These are phyloP conservation scores for Thymelicus sylvestris DNA, from an alignment of 2,888 invertebrate genomes.

Conservation along the genomic window DNA sequence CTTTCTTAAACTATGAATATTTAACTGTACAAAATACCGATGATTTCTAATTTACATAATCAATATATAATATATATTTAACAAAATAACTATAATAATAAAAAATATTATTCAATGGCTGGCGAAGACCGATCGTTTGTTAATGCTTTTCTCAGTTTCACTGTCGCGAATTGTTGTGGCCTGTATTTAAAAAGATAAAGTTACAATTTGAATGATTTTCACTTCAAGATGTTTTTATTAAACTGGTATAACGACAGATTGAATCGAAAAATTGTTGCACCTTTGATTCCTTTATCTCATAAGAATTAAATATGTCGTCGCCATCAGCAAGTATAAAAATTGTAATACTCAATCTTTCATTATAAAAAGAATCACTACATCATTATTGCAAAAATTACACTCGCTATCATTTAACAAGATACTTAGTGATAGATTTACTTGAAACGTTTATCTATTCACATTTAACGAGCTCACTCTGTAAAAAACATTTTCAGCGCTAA, in stretches of 20 bases:
- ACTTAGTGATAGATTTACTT: conserved; percentile 27
- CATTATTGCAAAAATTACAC: conserved; percentile 9
- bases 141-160: conserved; percentile 94
- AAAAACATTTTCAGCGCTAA: conserved; percentile 33
- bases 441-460: conserved; percentile 36
- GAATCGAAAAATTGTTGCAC: no score
- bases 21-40: conserved; percentile 84
- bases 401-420: conserved; percentile 20
- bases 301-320: no score
- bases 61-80: conserved; percentile 70
- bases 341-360: neutral
- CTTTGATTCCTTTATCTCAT: no score
- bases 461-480: conserved; percentile 36
- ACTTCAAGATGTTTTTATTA: no score
- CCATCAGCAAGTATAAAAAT: no score
- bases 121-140: conserved; percentile 94
- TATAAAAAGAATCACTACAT: conserved; percentile 3
- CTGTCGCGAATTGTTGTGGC: conserved; percentile 94
- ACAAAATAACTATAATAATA: conserved; percentile 65
- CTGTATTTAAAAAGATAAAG: conserved; percentile 79
- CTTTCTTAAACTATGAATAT: conserved; percentile 84
- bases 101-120: conserved; percentile 85
- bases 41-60: conserved; percentile 78
- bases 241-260: no score
- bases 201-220: conserved; percentile 4